phyloP scores from a whole-genome alignment of 2,888 invertebrate genomes.

The Timandra comae region DNA sequence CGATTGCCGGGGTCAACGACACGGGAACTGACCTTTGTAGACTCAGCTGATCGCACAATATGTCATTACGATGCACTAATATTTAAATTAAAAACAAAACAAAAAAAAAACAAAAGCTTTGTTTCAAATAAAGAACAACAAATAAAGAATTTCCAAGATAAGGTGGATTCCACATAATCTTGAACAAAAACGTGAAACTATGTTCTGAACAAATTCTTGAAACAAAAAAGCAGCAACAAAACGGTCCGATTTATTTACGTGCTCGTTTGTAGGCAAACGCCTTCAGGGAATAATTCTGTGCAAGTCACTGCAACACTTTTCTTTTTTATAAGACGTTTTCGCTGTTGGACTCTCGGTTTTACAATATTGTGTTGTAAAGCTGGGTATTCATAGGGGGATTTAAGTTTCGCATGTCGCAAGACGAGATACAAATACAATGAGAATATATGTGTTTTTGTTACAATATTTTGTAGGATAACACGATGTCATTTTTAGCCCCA shows the following conservation, averaged over 20 bases:
- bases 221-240: constrained; percentile 11
- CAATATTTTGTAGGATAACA: no score
- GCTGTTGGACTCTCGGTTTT: constrained; percentile 11
- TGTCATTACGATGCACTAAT: constrained; percentile 25
- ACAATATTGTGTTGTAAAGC: constrained; percentile 6
- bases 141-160: constrained; percentile 5
- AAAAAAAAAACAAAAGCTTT: constrained; percentile 1
- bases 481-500: no score
- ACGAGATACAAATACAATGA: neutral
- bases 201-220: constrained; percentile 3
- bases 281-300: constrained; percentile 18
- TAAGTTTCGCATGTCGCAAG: constrained; percentile 4
- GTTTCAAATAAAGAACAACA: constrained; percentile 2
- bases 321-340: constrained; percentile 15
- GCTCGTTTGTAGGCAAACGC: constrained; percentile 14
- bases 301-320: constrained; percentile 9
- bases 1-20: constrained; percentile 69
- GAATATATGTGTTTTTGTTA: neutral
- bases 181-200: constrained; percentile 16
- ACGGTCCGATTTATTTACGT: constrained; percentile 18
- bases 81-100: constrained; percentile 1
- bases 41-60: constrained; percentile 61
- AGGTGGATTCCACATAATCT: neutral
- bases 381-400: no score
- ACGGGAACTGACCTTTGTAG: constrained; percentile 71